Evolutionary conservation across 2,797 vertebrate species (phyloP).

Genomic region (Parambassis ranga): DNA sequence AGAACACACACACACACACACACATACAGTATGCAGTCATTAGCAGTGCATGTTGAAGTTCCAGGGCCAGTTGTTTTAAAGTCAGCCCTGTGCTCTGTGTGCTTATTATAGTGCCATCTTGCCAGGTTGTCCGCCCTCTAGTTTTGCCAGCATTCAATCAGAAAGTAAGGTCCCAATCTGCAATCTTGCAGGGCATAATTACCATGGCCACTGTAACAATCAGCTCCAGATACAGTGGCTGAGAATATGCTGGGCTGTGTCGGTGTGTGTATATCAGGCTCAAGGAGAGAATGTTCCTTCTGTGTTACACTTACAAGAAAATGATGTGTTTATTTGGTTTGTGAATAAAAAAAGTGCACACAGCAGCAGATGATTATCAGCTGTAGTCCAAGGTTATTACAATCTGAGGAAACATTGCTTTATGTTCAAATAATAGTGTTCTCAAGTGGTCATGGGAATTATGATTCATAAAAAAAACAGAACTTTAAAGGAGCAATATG

Average conservation of each 20-base stretch:
- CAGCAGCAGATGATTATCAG: no score
- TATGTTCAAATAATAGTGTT: no score
- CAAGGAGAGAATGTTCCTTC: background rate
- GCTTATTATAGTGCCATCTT: slow-evolving; percentile 51
- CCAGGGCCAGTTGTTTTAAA: slow-evolving; percentile 35
- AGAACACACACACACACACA: background rate
- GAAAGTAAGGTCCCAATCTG: slow-evolving; percentile 36
- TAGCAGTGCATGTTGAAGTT: slow-evolving; percentile 14
- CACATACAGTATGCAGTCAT: background rate
- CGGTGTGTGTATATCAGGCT: slow-evolving; percentile 9
- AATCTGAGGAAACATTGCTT: no score
- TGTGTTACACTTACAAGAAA: background rate
- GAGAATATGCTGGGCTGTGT: background rate
- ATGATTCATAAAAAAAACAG: no score
- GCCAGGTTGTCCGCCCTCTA: slow-evolving; percentile 40
- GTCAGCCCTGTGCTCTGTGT: slow-evolving; percentile 9
- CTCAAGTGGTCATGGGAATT: no score
- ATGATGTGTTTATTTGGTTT: background rate
- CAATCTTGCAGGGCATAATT: slow-evolving; percentile 38
- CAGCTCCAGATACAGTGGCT: slow-evolving; percentile 13
- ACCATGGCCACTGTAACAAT: slow-evolving; percentile 27
- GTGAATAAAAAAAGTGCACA: no score
- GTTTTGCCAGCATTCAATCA: slow-evolving; percentile 52
- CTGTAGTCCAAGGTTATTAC: no score
- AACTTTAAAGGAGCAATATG: no score